Base-by-base conservation (phyloP, 2,113 vertebrate species). In the Platycercus adscitus region DNA sequence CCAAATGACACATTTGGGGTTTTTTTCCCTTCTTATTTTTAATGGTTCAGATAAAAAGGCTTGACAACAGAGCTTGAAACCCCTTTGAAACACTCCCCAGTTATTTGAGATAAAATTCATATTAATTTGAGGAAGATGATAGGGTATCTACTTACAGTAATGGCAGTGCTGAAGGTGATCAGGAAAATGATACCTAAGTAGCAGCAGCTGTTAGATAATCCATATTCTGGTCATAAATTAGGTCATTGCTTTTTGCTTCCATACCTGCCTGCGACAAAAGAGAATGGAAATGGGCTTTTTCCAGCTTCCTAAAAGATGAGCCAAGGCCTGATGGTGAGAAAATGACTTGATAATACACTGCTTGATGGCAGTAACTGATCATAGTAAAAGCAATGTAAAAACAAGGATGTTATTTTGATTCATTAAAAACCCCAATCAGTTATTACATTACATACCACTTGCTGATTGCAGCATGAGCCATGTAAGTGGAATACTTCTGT, bases 11-110 rank as follows among this genome's bases (percentile, higher is more conserved):
- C 69, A 89, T 58, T 90, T 47, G 65, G 68, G 19, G 10, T 39
- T 35, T 89, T 86, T 86, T 78, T 4, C 29, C 43, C 31, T 33
- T 64, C 79, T 78, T 87, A n/a, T 79, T 94, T 89, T 95, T 73
- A 94, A 44, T 86, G 83, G 37, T 68, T 93, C 56, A 61, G 77
- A 95, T 96, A 72, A 96, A 96, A 97, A 96, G 70, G 17, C 81
- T 76, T 92, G 88, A 91, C 88, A 95, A 43, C 52, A 96, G 91
- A 92, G 61, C 37, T 77, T 92, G 86, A 49, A 79, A 94, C 86
- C n/a, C 60, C 93, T 96, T 94, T 96, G 93, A 95, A 96, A 92
- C 3, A 1, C 61, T 91, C 52, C 69, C 23, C 61, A 64, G 37
- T 69, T 91, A 82, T 55, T 2, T 71, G 63, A 85, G 77, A 91